Conservation (phyloP, 2,888 invertebrate species). For the Plusia festucae region DNA sequence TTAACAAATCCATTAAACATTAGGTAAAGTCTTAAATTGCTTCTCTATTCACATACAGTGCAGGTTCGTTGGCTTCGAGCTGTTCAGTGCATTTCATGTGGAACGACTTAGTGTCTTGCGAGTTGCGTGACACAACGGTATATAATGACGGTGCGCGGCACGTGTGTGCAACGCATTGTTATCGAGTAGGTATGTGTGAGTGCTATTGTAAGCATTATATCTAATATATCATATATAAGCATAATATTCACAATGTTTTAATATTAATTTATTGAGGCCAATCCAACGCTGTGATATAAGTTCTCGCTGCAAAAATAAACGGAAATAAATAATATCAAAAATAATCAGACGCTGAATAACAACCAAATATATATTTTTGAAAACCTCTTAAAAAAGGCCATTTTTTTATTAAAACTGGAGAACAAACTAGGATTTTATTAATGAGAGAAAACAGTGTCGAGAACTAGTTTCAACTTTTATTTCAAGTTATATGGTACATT, state of each 20-base stretch:
- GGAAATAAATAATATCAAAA: too few relatives aligned
- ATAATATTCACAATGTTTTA: too few relatives aligned
- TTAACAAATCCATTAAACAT: not conserved
- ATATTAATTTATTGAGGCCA: not conserved
- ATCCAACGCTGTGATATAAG: not conserved
- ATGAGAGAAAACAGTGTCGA: not conserved
- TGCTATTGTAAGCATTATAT: too few relatives aligned
- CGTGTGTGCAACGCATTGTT: not conserved
- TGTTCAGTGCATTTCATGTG: conserved; percentile 5
- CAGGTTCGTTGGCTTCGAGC: not conserved
- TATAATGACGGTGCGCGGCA: not conserved
- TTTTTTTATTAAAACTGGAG: too few relatives aligned
- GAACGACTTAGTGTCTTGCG: conserved; percentile 6
- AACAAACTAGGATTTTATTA: not conserved
- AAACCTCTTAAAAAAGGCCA: too few relatives aligned
- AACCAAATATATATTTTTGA: too few relatives aligned
- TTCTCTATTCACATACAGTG: conserved; percentile 1
- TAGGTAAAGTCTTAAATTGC: not conserved
- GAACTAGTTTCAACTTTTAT: not conserved
- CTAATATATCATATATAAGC: too few relatives aligned
- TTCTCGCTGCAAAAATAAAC: not conserved
- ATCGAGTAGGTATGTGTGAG: not conserved
- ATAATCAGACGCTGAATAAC: not conserved
- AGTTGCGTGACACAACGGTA: not conserved
- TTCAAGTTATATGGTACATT: not conserved